Evolutionary conservation across 2,797 vertebrate genomes (phyloP), one percentile per base, ranked within the genome.

Genomic region (Manis pentadactyla): DNA sequence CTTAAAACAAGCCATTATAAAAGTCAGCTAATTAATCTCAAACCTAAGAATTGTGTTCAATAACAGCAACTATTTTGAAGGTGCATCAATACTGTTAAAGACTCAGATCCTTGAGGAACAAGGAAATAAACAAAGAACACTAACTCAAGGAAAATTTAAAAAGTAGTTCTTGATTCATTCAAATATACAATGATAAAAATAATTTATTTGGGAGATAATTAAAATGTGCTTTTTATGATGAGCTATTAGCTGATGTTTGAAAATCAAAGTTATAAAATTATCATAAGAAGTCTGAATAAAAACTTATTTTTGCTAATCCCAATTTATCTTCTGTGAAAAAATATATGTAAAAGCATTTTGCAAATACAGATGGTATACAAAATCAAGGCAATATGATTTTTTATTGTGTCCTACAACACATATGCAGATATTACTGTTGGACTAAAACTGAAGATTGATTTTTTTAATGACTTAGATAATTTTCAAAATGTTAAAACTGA

Each of bases 401-500:
- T 87, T 81, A 61, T 69, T n/a, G 75, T 51, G 4, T 75, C 59
- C 59, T 82, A 25, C 18, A 78, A 57, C 14, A 83, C 55, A 69
- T 63, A 79, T 15, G 11, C 9, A 87, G 17, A 86, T 81, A 77
- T 31, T 64, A 61, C 13, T 73, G n/a, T n/a, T 78, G 49, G 23
- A 94, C 53, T 75, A 89, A 96, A 95, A 77, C 21, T 88, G 15
- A 71, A 93, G 37, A 19, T 59, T 95, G 29, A 87, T 68, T 79
- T 89, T 55, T 87, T 69, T 55, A 59, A 34, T 69, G 25, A 94
- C 55, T 77, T 94, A 78, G 59, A 29, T 46, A 85, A 81, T 71
- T 87, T 85, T 84, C 18, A 91, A 89, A 96, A 94, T 95, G 69
- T 71, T 94, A 82, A 94, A 93, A 86, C 1, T 94, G 37, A 90